These are phyloP conservation scores for Percopsis transmontana DNA, from an alignment of 2,113 vertebrate genomes.

Conservation along the genomic window DNA sequence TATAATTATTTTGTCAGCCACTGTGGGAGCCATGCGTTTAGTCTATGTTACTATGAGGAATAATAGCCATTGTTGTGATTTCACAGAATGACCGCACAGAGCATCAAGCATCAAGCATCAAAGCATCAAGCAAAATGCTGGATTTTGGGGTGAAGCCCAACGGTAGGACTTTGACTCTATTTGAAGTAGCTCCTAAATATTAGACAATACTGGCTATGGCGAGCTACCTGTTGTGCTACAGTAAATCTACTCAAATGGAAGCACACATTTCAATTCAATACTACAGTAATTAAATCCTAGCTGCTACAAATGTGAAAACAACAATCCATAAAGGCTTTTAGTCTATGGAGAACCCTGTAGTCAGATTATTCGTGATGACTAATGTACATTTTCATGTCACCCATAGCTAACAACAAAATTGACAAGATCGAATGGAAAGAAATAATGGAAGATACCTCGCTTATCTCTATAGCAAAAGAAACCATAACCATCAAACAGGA, in stretches of 20 bases:
- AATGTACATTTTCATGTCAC: not conserved
- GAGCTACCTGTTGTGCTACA: not conserved
- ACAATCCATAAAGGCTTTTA: not conserved
- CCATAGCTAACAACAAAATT: fast-evolving
- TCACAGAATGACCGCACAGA: not conserved
- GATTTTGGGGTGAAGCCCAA: fast-evolving
- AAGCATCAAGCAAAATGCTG: constrained; percentile 32
- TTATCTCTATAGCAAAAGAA: not conserved
- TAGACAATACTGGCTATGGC: not conserved
- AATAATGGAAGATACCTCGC: fast-evolving
- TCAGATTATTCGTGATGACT: not conserved
- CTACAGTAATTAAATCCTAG: not conserved
- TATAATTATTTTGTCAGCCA: not conserved
- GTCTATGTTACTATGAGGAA: not conserved
- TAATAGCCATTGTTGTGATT: constrained; percentile 5
- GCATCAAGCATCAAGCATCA: not conserved
- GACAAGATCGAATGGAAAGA: constrained; percentile 3
- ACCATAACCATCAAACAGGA: not conserved
- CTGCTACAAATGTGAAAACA: not conserved
- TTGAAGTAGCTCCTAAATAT: not conserved
- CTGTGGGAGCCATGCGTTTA: not conserved
- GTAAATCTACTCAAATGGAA: not conserved
- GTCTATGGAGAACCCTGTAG: not conserved
- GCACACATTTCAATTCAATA: not conserved
- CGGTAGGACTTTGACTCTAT: constrained; percentile 27